Base-by-base conservation (phyloP, 2,797 vertebrate genomes). In the Mus spretus region DNA sequence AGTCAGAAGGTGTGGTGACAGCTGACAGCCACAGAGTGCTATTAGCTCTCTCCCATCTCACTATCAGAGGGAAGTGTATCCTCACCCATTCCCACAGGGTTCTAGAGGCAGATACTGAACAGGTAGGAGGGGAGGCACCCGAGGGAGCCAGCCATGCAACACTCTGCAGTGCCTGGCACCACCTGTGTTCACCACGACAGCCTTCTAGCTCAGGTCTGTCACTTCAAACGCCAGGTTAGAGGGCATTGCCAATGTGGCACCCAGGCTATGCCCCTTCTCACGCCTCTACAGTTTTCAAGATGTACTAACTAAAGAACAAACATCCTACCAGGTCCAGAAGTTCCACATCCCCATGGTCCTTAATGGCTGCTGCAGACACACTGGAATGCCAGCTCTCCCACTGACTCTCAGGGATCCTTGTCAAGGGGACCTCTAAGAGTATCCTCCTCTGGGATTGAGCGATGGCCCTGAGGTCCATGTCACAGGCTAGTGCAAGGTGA, bases 241-340 rank as follows among this genome's bases (percentile, higher is more conserved):
- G 40, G 24, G 31, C 28, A 57, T 28, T 1, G 3, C 50, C 59
- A 34, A 14, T 10, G 2, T 3, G 53, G 84, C 78, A 9, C 17
- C 57, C 50, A 78, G 40, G 70, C 6, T 9, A 11, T 14, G 37
- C 7, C 20, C 15, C 15, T 15, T 31, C 24, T 47, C 7, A 22
- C 0, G 0, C 14, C 79, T 15, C 31, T 15, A 9, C 20, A 53
- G 15, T 28, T 26, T 31, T 26, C 37, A 67, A 12, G 13, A n/a
- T 8, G 15, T 1, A 9, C 37, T 74, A 44, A 20, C 28, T 19
- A 7, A 53, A 65, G 22, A 72, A 20, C 20, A 28, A 20, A 8
- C 6, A 59, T 75, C 88, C 53, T 26, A 53, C 37, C 31, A 75
- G 22, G 22, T 4, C 4, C 2, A 40, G 59, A 65, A 19, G 24